Evolutionary conservation across 1,140 invertebrate genomes (phyloP).

Genomic region (Drosophila erecta): DNA sequence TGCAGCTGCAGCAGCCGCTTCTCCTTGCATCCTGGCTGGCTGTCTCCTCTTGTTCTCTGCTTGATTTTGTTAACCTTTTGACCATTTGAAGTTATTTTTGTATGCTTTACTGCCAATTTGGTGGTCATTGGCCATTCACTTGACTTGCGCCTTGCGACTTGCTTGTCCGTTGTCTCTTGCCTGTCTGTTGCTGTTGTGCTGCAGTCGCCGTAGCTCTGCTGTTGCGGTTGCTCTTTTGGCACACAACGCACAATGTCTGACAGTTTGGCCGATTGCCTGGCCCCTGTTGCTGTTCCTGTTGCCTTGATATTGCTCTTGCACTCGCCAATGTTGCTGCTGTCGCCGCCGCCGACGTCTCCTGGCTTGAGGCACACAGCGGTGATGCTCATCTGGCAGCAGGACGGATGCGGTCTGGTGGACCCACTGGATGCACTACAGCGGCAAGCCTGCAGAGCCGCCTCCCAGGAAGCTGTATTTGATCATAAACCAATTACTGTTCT

Average conservation of each 20-base stretch:
- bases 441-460: neutral
- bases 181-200: constrained; percentile 39
- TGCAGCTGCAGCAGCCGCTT: constrained; percentile 47
- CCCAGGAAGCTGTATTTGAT: neutral
- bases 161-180: constrained; percentile 57
- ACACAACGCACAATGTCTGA: constrained; percentile 76
- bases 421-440: constrained; percentile 30
- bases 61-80: constrained; percentile 83
- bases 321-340: constrained; percentile 49
- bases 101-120: constrained; percentile 83
- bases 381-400: constrained; percentile 21
- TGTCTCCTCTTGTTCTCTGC: constrained; percentile 55
- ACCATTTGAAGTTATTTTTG: constrained; percentile 83
- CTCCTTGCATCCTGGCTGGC: constrained; percentile 10
- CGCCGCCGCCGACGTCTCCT: constrained; percentile 75
- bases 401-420: constrained; percentile 21
- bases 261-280: constrained; percentile 76
- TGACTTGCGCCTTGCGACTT: constrained; percentile 67
- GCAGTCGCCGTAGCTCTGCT: constrained; percentile 17
- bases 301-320: constrained; percentile 55
- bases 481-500: neutral
- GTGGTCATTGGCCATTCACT: constrained; percentile 83
- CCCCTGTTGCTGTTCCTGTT: constrained; percentile 22
- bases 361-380: constrained; percentile 63
- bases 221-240: constrained; percentile 71